Conservation (phyloP, 2,797 vertebrate species). For the Lithobates sylvaticus region DNA sequence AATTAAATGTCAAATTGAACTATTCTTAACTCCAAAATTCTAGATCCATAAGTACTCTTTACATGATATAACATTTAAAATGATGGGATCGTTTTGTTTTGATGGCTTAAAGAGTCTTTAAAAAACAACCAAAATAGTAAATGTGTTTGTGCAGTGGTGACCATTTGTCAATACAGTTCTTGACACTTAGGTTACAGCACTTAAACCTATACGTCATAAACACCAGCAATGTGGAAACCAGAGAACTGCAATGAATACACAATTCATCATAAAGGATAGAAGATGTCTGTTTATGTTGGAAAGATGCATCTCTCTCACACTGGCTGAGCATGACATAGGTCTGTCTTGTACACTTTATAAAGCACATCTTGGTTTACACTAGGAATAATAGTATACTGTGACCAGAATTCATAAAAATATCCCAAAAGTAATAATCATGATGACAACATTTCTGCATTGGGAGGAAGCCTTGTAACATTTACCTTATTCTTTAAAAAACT, state of each 20-base stretch:
- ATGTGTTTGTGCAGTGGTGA: slow-evolving; percentile 82
- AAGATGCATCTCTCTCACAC: slow-evolving; percentile 67
- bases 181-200: slow-evolving; percentile 75
- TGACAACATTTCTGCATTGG: neutral
- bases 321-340: neutral
- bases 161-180: slow-evolving; percentile 74
- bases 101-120: slow-evolving; percentile 12
- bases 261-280: slow-evolving; percentile 70
- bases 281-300: slow-evolving; percentile 75
- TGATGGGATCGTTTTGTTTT: neutral
- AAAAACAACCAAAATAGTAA: slow-evolving; percentile 67
- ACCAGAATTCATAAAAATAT: neutral
- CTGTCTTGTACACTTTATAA: neutral
- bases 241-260: slow-evolving; percentile 74
- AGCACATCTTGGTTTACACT: neutral
- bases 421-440: neutral
- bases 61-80: neutral
- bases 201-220: slow-evolving; percentile 74
- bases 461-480: neutral
- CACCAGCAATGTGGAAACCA: slow-evolving; percentile 70
- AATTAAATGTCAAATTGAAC: neutral
- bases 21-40: neutral
- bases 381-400: neutral
- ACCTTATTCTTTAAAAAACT: neutral
- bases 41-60: neutral